Percentiles rank a stretch among this genome's conserved stretches.
phyloP scores from a whole-genome alignment of 1,140 invertebrate genomes.

The Rhyzopertha dominica region DNA sequence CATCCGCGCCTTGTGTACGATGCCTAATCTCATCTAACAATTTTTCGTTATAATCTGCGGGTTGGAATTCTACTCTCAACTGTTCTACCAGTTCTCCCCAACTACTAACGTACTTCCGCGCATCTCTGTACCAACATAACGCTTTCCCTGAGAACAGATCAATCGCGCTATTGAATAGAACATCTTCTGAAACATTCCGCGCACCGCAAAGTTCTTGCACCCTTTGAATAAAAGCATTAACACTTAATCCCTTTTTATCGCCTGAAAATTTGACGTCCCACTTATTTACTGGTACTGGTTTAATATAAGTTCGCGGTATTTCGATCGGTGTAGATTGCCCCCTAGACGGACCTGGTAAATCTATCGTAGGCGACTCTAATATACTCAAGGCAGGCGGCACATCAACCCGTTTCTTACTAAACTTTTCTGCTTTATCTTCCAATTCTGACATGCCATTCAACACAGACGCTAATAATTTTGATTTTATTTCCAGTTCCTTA shows the following conservation, averaged over 20 bases:
- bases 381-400: not conserved
- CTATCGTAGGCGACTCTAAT: not conserved
- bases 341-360: not conserved
- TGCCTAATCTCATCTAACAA: conserved; percentile 16
- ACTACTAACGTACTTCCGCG: not conserved
- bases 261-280: conserved; percentile 15
- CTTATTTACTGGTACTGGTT: not conserved
- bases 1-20: conserved; percentile 5
- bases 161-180: conserved; percentile 4
- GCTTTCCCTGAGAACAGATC: conserved; percentile 9
- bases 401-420: no score
- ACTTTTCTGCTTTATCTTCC: no score
- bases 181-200: conserved; percentile 1
- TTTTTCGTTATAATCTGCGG: conserved; percentile 11
- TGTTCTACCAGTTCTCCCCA: conserved; percentile 5
- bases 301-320: not conserved
- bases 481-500: no score
- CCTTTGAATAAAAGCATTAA: conserved; percentile 14
- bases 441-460: no score
- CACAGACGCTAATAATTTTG: no score
- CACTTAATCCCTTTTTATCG: not conserved
- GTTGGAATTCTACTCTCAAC: conserved; percentile 13
- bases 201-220: conserved; percentile 9
- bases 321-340: not conserved
- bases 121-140: conserved; percentile 2